These are phyloP conservation scores for Chelon auratus DNA, from an alignment of 2,797 vertebrate species.

Conservation along the genomic window DNA sequence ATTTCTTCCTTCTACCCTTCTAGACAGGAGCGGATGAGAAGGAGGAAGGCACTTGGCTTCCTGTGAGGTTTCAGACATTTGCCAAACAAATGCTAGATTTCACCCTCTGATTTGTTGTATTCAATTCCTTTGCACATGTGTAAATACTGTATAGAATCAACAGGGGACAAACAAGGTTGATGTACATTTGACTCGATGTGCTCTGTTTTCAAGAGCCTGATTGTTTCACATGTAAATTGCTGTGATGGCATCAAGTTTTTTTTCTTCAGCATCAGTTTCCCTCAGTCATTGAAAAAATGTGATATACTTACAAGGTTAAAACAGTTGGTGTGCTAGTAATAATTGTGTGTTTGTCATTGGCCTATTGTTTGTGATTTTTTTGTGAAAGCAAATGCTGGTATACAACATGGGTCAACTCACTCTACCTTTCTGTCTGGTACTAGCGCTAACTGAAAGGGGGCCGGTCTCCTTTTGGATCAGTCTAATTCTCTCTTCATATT, in stretches of 20 bases:
- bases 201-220: slow-evolving; percentile 74
- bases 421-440: slow-evolving; percentile 13
- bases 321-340: slow-evolving; percentile 67
- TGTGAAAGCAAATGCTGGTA: slow-evolving; percentile 49
- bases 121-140: slow-evolving; percentile 76
- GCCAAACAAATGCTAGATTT: slow-evolving; percentile 46
- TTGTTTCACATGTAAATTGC: slow-evolving; percentile 68
- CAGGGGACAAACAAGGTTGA: slow-evolving; percentile 44
- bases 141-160: slow-evolving; percentile 82
- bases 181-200: slow-evolving; percentile 62
- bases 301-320: slow-evolving; percentile 60
- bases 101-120: slow-evolving; percentile 50
- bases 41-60: slow-evolving; percentile 13
- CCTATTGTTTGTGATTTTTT: slow-evolving; percentile 56
- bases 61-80: slow-evolving; percentile 35
- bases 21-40: not conserved
- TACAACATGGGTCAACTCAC: slow-evolving; percentile 22
- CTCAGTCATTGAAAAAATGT: slow-evolving; percentile 56
- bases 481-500: not conserved
- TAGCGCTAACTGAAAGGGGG: not conserved
- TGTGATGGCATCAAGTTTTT: slow-evolving; percentile 67
- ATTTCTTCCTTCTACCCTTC: slow-evolving; percentile 11
- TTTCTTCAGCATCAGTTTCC: slow-evolving; percentile 45
- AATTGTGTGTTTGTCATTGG: slow-evolving; percentile 54
- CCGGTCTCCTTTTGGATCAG: not conserved